Base-by-base conservation (phyloP, 2,113 vertebrate genomes). In the Craseonycteris thonglongyai region DNA sequence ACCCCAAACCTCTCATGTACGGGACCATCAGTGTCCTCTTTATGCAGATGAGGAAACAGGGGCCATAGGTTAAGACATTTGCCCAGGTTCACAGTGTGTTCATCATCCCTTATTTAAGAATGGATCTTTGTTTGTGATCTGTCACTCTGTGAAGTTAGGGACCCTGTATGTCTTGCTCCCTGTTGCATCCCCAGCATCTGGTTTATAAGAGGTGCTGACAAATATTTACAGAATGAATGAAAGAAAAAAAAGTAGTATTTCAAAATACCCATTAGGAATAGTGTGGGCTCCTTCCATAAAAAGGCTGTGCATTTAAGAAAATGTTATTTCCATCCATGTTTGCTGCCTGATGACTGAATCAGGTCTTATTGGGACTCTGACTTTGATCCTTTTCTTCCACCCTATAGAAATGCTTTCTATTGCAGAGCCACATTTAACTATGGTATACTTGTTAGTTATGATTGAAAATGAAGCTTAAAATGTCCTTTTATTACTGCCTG, bases 391-490 rank as follows among this genome's bases (percentile, higher is more conserved):
- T 56, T 68, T 26, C 6, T 35, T 56, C 24, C 12, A 66, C 45
- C 9, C 45, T 16, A 47, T 26, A 72, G 38, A 96, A 93, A 81
- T 54, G n/a, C 9, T 54, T 45, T 68, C 15, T 76, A 4, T 22
- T 47, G 33, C 6, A 38, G 2, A 49, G 65, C 63, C 58, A 8
- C 3, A 2, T 40, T 75, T 72, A 56, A 91, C 51, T 38, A 51
- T 21, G 42, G 15, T 5, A 59, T 45, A 26, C 30, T 61, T 58
- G 79, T 51, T 79, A 86, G 63, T 96, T 97, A 95, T 95, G 35
- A 97, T 58, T 95, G 45, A 95, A 81, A 88, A 19, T 75, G 85
- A 96, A 95, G 76, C 86, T 97, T 96, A 65, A 96, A 96, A 80
- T 93, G 30, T 38, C 96, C 56, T 35, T 92, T 94, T 51, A 82